Evolutionary conservation across 2,113 vertebrate species (phyloP).

Genomic region (Charadrius vociferus): DNA sequence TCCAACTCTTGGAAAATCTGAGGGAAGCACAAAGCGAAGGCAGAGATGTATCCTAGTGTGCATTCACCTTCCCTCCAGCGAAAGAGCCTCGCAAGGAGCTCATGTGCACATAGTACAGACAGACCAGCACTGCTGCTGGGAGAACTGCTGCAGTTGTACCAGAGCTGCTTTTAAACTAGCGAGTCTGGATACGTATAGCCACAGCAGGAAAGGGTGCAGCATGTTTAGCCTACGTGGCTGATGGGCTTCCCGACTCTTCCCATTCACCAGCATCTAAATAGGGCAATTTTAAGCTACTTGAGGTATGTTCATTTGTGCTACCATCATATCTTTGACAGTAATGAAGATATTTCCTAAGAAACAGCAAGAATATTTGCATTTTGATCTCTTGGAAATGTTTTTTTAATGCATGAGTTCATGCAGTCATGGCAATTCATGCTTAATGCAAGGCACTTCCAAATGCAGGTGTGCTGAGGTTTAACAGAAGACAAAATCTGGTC

Average conservation of each 20-base stretch:
- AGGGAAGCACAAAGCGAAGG: neutral
- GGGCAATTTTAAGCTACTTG: neutral
- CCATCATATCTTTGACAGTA: neutral
- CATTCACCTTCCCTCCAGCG: rapidly evolving
- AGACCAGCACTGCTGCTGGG: neutral
- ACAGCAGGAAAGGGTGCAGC: neutral
- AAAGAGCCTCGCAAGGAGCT: neutral
- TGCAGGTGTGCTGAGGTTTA: neutral
- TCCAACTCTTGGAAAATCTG: neutral
- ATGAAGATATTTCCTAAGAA: neutral
- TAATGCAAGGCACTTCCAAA: neutral
- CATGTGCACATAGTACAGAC: neutral
- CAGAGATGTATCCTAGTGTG: rapidly evolving
- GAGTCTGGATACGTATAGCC: neutral
- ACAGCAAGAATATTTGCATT: neutral
- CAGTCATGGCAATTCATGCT: neutral
- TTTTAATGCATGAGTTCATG: neutral
- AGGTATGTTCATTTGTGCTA: neutral
- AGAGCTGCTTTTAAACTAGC: neutral
- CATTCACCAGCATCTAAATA: neutral
- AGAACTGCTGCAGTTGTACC: neutral
- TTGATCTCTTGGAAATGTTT: neutral
- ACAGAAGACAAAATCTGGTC: neutral
- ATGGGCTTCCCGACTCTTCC: neutral
- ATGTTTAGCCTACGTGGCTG: neutral